Evolutionary conservation across 2,888 invertebrate species (phyloP).

Genomic region (Ptychoptera contaminata): DNA sequence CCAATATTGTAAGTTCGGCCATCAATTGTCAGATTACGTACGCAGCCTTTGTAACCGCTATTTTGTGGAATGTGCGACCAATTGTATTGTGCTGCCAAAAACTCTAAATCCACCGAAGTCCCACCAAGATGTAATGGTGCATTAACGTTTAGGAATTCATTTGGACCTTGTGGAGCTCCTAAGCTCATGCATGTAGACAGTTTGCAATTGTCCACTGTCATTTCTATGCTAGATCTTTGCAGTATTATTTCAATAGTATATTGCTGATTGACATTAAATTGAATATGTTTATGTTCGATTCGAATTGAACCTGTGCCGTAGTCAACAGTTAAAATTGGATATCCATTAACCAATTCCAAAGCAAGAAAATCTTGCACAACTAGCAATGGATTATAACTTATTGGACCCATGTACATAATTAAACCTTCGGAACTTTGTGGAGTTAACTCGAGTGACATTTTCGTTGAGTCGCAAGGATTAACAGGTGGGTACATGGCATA

Average conservation of each 20-base stretch:
- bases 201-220: slow-evolving; percentile 63
- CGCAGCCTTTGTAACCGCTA: slow-evolving; percentile 71
- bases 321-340: slow-evolving; percentile 66
- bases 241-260: slow-evolving; percentile 74
- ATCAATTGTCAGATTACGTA: slow-evolving; percentile 80
- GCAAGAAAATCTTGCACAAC: slow-evolving; percentile 77
- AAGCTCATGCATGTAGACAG: slow-evolving; percentile 53
- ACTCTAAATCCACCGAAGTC: slow-evolving; percentile 45
- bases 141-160: slow-evolving; percentile 65
- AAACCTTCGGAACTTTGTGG: slow-evolving; percentile 64
- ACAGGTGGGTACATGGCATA: slow-evolving; percentile 87
- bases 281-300: slow-evolving; percentile 50
- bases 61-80: slow-evolving; percentile 57
- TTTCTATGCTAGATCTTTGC: slow-evolving; percentile 46
- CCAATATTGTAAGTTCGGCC: slow-evolving; percentile 80
- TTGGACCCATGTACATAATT: slow-evolving; percentile 82
- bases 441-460: slow-evolving; percentile 59
- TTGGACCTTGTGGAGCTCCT: slow-evolving; percentile 50
- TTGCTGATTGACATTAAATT: slow-evolving; percentile 67
- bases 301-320: slow-evolving; percentile 71
- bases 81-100: slow-evolving; percentile 42
- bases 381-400: slow-evolving; percentile 43
- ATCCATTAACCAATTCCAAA: slow-evolving; percentile 71
- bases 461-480: slow-evolving; percentile 71
- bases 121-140: slow-evolving; percentile 80